Evolutionary conservation across 1,140 invertebrate genomes (phyloP), one percentile per base, ranked within the genome.

Genomic region (Holotrichia oblita): DNA sequence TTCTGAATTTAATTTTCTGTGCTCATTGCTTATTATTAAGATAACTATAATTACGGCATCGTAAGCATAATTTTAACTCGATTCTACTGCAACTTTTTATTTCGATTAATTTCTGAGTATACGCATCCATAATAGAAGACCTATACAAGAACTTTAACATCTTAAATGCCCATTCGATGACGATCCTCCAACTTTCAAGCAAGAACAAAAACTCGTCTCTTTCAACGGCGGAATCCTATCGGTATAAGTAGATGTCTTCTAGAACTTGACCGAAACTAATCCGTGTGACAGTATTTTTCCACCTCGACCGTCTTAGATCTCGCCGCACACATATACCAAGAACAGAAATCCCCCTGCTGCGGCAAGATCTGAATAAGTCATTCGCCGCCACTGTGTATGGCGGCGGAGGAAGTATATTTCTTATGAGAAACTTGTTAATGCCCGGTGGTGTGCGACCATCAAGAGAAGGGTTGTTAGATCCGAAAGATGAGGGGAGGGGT

Each of bases 381-480:
- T 83, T 77, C 77, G 75, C 8, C 73, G 34, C 74, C 64, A 10
- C 61, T 10, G 61, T 69, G 24, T 6, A 22, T 20, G 22, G 59
- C 12, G n/a, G 61, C 10, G 27, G 61, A 34, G 61, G 27, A 24
- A 22, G 61, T 27, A 69, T 69, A 74, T 78, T 82, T 81, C 81
- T 83, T 83, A 81, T 77, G 72, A 78, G 80, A 64, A 79, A 82
- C 78, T 83, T 83, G 81, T 81, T 83, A 83, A 83, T 81, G 81
- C 82, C 79, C 81, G 80, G 80, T 83, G 80, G 61, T 69, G 61
- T 27, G 61, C 80, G 81, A 79, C 78, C 78, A 69, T 34, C 61
- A 22, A 17, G 61, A 69, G 78, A 81, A 81, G 80, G 80, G 80
- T 81, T 81, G 78, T 75, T 73, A 79, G 61, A 69, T 24, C 22